Evolutionary conservation across 1,140 invertebrate species (phyloP).

Genomic region (Neotoxoptera formosana): DNA sequence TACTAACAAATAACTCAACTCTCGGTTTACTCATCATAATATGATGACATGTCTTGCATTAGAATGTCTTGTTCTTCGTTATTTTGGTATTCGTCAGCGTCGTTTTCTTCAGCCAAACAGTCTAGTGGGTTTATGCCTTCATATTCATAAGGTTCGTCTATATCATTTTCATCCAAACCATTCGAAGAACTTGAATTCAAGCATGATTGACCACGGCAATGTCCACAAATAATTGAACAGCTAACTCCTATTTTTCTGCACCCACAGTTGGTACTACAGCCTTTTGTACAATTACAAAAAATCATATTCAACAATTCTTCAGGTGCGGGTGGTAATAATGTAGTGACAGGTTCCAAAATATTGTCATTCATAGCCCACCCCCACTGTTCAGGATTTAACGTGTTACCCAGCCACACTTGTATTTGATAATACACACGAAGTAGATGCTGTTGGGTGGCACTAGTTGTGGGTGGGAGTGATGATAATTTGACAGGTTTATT

Average conservation of each 20-base stretch:
- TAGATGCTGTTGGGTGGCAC: not conserved
- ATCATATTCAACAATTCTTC: constrained; percentile 5
- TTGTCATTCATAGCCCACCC: not conserved
- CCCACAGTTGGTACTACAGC: not conserved
- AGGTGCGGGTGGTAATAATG: not conserved
- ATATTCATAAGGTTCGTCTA: not conserved
- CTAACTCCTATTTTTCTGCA: constrained; percentile 1
- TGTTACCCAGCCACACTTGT: not conserved
- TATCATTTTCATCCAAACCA: not conserved
- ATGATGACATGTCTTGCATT: not conserved
- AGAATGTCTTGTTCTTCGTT: not conserved
- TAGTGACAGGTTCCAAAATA: not conserved
- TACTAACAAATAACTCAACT: too few relatives aligned
- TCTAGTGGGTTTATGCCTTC: not conserved
- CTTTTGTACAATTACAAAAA: constrained; percentile 38
- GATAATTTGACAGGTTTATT: not conserved
- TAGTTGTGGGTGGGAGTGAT: not conserved
- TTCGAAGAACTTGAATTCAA: not conserved
- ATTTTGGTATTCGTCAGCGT: not conserved
- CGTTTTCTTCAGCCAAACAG: not conserved
- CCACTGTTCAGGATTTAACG: not conserved
- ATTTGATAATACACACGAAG: not conserved
- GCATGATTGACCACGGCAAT: constrained; percentile 21
- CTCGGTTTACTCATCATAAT: not conserved
- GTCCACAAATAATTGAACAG: constrained; percentile 30